Evolutionary conservation across 2,797 vertebrate species (phyloP), one percentile per base, ranked within the genome.

Genomic region (Prunella strophiata): DNA sequence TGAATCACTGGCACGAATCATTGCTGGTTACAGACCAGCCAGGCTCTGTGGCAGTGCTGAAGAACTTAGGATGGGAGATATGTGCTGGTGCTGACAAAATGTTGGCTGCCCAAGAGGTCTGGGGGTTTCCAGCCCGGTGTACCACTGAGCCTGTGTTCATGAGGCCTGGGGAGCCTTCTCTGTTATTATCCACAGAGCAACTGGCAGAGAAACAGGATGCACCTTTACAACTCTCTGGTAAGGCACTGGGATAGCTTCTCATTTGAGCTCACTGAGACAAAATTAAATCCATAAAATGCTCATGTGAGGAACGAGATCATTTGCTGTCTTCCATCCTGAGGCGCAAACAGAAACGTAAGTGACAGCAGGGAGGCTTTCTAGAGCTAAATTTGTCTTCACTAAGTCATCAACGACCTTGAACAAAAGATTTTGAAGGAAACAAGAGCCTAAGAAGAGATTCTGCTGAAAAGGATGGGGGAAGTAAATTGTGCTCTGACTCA

Each of bases 221-320:
- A 2, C 15, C 34, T 34, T 73, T 30, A 65, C 16, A 54, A 9
- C 21, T n/a, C 10, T 51, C 15, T 12, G 16, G 47, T 47, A 32
- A 72, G 38, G 48, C 1, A 1, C 52, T 77, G 57, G 21, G 52
- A 36, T n/a, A 3, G 3, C 23, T 91, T 43, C 67, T 75, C 4
- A 0, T 58, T 61, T 20, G 18, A 87, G 59, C 59, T 87, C 38
- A 38, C 23, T 1, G 4, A 79, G 55, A 54, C 52, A 92, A 89
- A 95, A 91, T 85, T 79, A 91, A 92, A 89, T 32, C 52, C n/a
- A 40, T 85, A 79, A 94, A 92, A 81, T 2, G 9, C 23, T 47
- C 1, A 2, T 23, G 67, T 0, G 0, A 92, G 32, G 18, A 85
- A 52, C 0, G 0, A 82, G 63, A 82, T 74, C 1, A 0, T 55